A percentile compares a stretch with the other conserved stretches of the same genome.
These are phyloP conservation scores for Carollia perspicillata DNA, from an alignment of 2,113 vertebrate genomes.

Conservation along the genomic window DNA sequence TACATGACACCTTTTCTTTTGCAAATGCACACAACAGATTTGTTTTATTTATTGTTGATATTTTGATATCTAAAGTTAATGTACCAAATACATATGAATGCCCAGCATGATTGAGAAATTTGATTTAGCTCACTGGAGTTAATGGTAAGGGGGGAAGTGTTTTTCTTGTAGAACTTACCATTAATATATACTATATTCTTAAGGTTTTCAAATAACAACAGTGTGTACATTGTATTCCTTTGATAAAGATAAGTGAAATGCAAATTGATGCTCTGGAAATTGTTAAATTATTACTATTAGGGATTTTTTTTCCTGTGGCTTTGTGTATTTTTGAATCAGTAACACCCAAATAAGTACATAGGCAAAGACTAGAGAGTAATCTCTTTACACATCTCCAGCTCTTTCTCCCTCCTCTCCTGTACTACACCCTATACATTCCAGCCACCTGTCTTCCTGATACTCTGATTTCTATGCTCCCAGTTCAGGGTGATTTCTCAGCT, in stretches of 20 bases:
- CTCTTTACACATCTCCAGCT: neutral
- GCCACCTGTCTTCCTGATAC: neutral
- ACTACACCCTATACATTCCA: neutral
- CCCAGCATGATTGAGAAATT: neutral
- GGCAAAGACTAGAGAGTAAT: neutral
- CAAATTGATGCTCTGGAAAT: neutral
- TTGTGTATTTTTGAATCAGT: neutral
- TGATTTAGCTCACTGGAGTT: neutral
- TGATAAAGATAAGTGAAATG: neutral
- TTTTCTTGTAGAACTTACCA: neutral
- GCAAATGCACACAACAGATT: neutral
- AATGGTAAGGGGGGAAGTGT: neutral
- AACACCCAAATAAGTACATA: neutral
- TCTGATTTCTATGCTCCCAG: neutral
- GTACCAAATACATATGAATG: neutral
- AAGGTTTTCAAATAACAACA: neutral
- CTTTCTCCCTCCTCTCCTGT: neutral
- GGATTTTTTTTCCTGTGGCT: neutral
- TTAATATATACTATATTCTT: neutral
- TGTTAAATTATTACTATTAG: neutral
- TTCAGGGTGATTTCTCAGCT: neutral
- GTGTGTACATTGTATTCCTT: neutral
- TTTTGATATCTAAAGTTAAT: slow-evolving; percentile 1
- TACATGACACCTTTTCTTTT: neutral
- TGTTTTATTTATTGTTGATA: neutral